These are phyloP conservation scores for Leptinotarsa texana DNA, from an alignment of 1,140 invertebrate species.

Conservation along the genomic window DNA sequence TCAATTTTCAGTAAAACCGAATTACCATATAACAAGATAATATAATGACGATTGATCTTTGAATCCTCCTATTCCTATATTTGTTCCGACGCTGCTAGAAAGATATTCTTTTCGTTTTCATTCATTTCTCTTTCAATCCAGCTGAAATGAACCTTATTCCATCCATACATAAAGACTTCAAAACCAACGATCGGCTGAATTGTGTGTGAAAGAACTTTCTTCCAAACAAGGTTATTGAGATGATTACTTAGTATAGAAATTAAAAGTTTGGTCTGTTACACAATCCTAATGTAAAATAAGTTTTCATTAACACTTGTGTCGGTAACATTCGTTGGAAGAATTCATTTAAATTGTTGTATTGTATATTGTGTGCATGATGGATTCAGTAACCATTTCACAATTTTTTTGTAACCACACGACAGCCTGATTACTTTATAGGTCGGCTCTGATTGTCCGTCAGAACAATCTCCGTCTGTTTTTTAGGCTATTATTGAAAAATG, in stretches of 20 bases:
- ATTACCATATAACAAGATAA: too few relatives aligned
- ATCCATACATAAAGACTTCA: slow-evolving; percentile 9
- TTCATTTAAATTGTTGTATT: neutral
- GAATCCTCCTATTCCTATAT: too few relatives aligned
- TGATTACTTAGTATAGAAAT: slow-evolving; percentile 8
- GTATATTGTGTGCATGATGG: neutral
- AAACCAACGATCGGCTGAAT: slow-evolving; percentile 10
- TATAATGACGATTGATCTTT: too few relatives aligned
- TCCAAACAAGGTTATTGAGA: slow-evolving; percentile 25
- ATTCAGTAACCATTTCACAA: neutral
- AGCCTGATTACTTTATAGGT: neutral
- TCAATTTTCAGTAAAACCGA: too few relatives aligned
- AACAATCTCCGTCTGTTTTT: too few relatives aligned
- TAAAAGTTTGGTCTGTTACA: slow-evolving; percentile 22
- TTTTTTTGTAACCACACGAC: neutral
- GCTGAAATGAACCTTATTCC: slow-evolving; percentile 18
- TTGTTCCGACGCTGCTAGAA: slow-evolving; percentile 15
- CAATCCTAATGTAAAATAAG: slow-evolving; percentile 7
- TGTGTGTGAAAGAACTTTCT: slow-evolving; percentile 32
- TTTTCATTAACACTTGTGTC: slow-evolving; percentile 11
- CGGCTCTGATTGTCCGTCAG: too few relatives aligned
- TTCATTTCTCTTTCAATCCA: slow-evolving; percentile 44
- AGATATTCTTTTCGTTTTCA: slow-evolving; percentile 28
- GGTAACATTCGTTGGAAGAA: neutral
- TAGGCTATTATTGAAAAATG: too few relatives aligned